Percentiles rank a stretch among this genome's conserved stretches.
Evolutionary conservation across 2,113 vertebrate genomes (phyloP).

Genomic region (Myotis davidii): DNA sequence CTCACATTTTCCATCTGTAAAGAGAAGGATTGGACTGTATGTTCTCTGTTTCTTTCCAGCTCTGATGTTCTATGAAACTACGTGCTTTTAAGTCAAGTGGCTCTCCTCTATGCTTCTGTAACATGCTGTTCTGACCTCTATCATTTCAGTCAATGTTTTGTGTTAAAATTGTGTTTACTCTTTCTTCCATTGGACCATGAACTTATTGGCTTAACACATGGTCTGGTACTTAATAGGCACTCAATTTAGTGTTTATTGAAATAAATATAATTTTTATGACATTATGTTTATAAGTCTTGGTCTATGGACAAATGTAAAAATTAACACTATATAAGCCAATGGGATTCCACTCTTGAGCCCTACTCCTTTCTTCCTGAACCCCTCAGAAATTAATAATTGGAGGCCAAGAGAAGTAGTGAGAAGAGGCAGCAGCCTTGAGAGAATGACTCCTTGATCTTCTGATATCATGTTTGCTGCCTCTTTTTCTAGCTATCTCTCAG

Average conservation of each 20-base stretch:
- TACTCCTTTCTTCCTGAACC: background rate
- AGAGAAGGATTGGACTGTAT: background rate
- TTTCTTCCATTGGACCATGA: background rate
- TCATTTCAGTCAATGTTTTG: background rate
- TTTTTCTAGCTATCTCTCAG: background rate
- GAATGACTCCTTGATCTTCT: background rate
- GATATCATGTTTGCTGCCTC: background rate
- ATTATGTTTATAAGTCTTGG: background rate
- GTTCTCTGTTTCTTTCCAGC: background rate
- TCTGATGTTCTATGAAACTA: conserved; percentile 24
- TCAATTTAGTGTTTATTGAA: background rate
- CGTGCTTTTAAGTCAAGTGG: background rate
- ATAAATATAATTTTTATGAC: background rate
- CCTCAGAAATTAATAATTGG: background rate
- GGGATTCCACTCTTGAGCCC: background rate
- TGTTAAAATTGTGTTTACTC: conserved; percentile 3
- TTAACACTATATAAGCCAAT: background rate
- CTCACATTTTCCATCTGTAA: background rate
- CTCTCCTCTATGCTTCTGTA: background rate
- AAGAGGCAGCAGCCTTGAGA: background rate
- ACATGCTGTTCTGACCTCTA: background rate
- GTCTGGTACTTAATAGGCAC: background rate
- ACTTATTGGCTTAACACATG: background rate
- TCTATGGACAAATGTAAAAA: background rate
- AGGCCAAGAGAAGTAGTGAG: background rate